Percentiles rank a stretch among this genome's conserved stretches.
Evolutionary conservation across 2,888 invertebrate species (phyloP).

Genomic region (Ischnus inquisitorius): DNA sequence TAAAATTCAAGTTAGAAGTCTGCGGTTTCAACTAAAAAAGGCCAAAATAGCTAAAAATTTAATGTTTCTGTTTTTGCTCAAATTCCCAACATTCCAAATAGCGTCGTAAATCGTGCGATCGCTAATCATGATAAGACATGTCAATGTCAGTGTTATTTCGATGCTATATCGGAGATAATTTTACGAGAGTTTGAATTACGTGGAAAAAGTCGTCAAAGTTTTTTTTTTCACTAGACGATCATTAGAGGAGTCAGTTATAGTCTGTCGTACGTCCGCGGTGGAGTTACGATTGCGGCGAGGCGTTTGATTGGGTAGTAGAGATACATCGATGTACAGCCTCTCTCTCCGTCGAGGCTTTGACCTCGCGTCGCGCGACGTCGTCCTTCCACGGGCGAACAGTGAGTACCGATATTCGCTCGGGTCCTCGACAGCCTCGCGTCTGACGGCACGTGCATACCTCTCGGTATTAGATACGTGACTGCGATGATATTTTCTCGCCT

Average conservation of each 20-base stretch:
- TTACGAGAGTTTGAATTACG: conserved; percentile 25
- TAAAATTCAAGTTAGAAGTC: not conserved
- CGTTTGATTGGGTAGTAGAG: conserved; percentile 24
- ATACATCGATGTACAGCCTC: conserved; percentile 3
- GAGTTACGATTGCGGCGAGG: conserved; percentile 19
- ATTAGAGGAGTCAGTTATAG: conserved; percentile 10
- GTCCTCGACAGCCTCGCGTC: conserved; percentile 20
- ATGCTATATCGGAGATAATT: not conserved
- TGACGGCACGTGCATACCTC: conserved; percentile 1
- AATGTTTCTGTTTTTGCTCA: not conserved
- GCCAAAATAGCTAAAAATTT: not conserved
- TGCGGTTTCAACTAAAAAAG: not conserved
- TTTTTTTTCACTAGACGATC: conserved; percentile 19
- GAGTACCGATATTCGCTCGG: conserved; percentile 15
- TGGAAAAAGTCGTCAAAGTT: conserved; percentile 1
- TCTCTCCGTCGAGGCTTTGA: conserved; percentile 13
- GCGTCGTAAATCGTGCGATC: not conserved
- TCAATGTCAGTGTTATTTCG: not conserved
- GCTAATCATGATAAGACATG: not conserved
- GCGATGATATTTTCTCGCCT: conserved; percentile 10
- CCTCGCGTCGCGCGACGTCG: conserved; percentile 7
- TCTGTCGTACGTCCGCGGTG: not conserved
- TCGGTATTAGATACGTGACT: conserved; percentile 9
- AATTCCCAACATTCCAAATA: not conserved
- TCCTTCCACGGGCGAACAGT: conserved; percentile 1